Percentiles rank a stretch among this genome's conserved stretches.
Conservation (phyloP, 2,113 vertebrate genomes). For the Bothrops jararaca region DNA sequence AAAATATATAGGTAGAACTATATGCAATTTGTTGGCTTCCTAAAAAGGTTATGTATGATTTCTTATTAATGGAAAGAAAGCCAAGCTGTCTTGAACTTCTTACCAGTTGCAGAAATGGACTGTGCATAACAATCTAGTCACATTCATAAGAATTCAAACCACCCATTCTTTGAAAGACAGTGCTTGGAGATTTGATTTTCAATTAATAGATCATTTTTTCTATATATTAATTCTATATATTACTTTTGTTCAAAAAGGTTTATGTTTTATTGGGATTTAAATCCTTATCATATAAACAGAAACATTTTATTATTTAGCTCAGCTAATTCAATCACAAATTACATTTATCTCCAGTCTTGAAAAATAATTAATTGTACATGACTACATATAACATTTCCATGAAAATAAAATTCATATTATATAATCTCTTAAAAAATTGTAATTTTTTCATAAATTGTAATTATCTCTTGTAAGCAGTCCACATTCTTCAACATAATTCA, state of each 20-base stretch:
- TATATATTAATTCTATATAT: not conserved
- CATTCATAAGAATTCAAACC: not conserved
- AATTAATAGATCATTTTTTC: not conserved
- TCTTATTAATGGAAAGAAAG: not conserved
- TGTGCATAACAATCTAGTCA: not conserved
- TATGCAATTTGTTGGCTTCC: not conserved
- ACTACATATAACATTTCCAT: not conserved
- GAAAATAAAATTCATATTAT: not conserved
- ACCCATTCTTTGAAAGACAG: not conserved
- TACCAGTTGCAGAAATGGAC: not conserved
- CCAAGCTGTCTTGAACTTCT: not conserved
- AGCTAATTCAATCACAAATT: not conserved
- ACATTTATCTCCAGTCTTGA: not conserved
- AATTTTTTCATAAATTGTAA: not conserved
- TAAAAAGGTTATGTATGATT: not conserved
- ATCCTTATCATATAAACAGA: not conserved
- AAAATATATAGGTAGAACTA: not conserved
- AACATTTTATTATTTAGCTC: not conserved
- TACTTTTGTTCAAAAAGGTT: not conserved
- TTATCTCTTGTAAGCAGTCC: not conserved
- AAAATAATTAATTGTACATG: not conserved
- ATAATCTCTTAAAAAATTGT: not conserved
- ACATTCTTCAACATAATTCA: not conserved
- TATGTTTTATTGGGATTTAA: not conserved
- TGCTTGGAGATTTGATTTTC: not conserved